Evolutionary conservation across 2,888 invertebrate species (phyloP), one percentile per base, ranked within the genome.

Genomic region (Pherbina coryleti): DNA sequence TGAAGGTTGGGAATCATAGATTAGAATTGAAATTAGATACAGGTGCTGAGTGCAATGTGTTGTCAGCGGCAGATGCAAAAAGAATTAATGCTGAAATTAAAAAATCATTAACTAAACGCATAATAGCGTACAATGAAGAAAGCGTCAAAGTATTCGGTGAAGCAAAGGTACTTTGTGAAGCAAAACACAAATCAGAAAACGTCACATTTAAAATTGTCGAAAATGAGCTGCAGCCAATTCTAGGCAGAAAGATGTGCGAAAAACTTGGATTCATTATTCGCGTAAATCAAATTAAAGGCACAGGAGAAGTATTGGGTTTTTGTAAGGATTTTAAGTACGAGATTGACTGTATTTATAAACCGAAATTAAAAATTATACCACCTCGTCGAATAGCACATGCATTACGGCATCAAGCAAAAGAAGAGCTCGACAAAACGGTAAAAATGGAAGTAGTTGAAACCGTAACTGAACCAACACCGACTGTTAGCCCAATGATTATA

Each of bases 401-500:
- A n/a, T 49, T 69, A 44, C 49, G 69, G 28, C 49, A 69, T 3
- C 28, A 69, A 69, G 19, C 34, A 28, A 69, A 44, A 19, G 28
- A 11, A 22, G 69, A 69, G 49, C 34, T 69, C 14, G 49, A 69
- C 22, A 57, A 57, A 57, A 57, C 19, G 19, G 19, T 57, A 8
- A 57, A 57, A 57, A 55, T 57, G 57, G 11, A 11, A 19, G 22
- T 57, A 3, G 19, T 57, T 19, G 57, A 57, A 25, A 7, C 57
- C 2, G 57, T 57, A 57, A 57, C 57, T 57, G 22, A 57, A 25
- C 57, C 57, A 19, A 57, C 22, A 25, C 57, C 57, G 44, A 49
- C 34, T 34, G 69, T 69, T 14, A 69, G 69, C 22, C 49, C 69
- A 44, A 44, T 69, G 14, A 49, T 69, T 2, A 37, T 67, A 19